Conservation (phyloP, 2,113 vertebrate genomes). For the Pantherophis guttatus region DNA sequence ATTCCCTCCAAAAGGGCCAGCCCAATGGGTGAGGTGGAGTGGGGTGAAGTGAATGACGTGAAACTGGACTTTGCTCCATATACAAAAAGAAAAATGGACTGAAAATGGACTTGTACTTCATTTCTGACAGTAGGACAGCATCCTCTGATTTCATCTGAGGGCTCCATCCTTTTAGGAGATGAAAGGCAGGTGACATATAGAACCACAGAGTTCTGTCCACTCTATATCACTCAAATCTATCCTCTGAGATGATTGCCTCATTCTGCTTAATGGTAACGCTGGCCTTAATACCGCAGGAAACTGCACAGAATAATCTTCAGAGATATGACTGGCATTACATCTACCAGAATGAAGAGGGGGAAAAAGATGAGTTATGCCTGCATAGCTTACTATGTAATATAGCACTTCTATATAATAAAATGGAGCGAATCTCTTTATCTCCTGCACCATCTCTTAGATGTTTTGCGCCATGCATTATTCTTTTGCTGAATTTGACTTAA, state of each 20-base stretch:
- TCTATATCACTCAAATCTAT: neutral
- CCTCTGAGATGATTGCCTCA: neutral
- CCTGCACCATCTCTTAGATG: slow-evolving; percentile 29
- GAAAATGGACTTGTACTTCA: neutral
- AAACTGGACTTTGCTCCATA: neutral
- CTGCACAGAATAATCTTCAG: neutral
- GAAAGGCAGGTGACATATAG: neutral
- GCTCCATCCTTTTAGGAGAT: neutral
- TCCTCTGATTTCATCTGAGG: neutral
- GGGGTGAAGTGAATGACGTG: neutral
- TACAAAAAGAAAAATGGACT: neutral
- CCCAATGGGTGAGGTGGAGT: neutral
- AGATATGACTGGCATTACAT: neutral
- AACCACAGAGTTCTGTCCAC: neutral
- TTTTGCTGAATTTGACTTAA: slow-evolving; percentile 28
- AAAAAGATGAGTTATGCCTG: neutral
- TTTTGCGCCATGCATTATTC: slow-evolving; percentile 22
- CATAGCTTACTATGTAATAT: neutral
- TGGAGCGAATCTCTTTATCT: slow-evolving; percentile 16
- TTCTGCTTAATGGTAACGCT: neutral
- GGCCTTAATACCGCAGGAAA: neutral
- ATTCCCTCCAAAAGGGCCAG: neutral
- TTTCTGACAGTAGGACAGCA: neutral
- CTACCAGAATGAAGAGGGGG: neutral
- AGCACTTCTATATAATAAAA: neutral